A percentile compares a stretch with the other conserved stretches of the same genome.
Evolutionary conservation across 1,140 invertebrate genomes (phyloP).

Genomic region (Aleiodes sp.): DNA sequence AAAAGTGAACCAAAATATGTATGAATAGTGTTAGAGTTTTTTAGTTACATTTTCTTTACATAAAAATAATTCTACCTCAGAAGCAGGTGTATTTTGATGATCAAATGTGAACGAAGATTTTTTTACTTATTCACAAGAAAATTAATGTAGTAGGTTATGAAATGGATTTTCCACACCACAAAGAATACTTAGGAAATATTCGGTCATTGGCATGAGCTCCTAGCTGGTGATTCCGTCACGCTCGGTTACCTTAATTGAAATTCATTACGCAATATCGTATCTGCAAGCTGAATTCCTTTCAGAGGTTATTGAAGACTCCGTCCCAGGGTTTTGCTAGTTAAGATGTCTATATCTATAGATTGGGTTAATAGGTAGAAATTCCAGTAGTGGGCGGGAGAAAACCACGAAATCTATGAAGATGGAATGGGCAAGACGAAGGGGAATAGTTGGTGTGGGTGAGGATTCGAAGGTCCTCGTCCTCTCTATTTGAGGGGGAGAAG

Average conservation of each 20-base stretch:
- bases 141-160: not conserved
- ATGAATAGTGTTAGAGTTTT: no score
- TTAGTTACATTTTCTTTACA: no score
- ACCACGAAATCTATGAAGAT: no score
- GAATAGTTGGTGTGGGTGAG: not conserved
- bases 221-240: not conserved
- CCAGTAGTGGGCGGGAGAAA: not conserved
- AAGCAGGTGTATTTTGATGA: no score
- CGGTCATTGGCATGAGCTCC: not conserved
- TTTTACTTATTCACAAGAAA: not conserved
- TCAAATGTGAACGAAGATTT: no score
- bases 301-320: constrained; percentile 19
- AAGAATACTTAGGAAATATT: not conserved
- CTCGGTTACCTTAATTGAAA: constrained; percentile 36
- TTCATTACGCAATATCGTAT: constrained; percentile 32
- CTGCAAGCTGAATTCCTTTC: constrained; percentile 18
- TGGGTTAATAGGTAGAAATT: not conserved
- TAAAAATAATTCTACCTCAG: no score
- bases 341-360: not conserved
- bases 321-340: not conserved
- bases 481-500: constrained; percentile 4
- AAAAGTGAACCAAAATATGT: no score
- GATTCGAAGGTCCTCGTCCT: no score
- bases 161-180: not conserved
- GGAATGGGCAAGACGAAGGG: no score